Evolutionary conservation across 2,797 vertebrate genomes (phyloP).

Genomic region (Prionace glauca): DNA sequence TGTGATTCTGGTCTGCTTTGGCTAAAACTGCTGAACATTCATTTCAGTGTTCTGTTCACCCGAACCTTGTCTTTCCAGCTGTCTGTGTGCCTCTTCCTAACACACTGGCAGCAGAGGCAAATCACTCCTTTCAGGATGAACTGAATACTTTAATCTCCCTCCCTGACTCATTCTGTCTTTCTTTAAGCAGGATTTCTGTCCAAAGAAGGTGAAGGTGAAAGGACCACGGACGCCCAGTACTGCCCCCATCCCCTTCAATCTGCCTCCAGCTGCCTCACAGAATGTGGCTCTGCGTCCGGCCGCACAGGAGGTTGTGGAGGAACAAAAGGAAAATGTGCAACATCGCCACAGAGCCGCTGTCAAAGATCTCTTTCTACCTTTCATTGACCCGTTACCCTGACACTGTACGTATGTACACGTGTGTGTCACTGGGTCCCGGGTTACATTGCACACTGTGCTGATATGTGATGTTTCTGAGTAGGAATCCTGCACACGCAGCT

Average conservation of each 20-base stretch:
- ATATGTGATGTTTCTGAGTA: background rate
- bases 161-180: background rate
- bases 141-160: background rate
- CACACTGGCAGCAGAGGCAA: background rate
- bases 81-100: background rate
- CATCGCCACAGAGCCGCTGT: background rate
- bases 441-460: background rate
- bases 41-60: background rate
- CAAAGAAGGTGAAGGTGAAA: background rate
- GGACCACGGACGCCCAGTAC: background rate
- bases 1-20: background rate
- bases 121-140: background rate
- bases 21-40: background rate
- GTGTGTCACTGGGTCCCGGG: background rate
- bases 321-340: background rate
- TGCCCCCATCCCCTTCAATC: background rate
- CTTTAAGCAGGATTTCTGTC: background rate
- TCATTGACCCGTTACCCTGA: slow-evolving; percentile 12
- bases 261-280: background rate
- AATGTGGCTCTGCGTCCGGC: background rate
- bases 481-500: background rate
- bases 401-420: no score
- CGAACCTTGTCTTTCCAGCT: background rate
- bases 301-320: background rate
- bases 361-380: slow-evolving; percentile 25